A percentile compares a stretch with the other conserved stretches of the same genome.
phyloP scores from a whole-genome alignment of 2,797 vertebrate species.

The Numenius phaeopus region DNA sequence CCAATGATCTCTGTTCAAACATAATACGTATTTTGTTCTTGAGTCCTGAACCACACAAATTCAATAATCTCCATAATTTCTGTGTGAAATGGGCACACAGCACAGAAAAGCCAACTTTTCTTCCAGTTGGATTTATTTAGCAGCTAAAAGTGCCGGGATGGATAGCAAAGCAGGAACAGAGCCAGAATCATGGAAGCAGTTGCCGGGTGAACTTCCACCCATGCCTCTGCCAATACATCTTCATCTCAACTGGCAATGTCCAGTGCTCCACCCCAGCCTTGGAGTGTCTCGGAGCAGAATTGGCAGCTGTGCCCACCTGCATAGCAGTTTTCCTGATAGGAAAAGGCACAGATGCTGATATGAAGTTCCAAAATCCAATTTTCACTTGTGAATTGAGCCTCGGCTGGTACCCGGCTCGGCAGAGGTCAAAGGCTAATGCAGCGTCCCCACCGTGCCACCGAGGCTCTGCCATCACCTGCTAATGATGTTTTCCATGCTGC shows the following conservation, averaged over 20 bases:
- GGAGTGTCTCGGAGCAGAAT: neutral
- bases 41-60: neutral
- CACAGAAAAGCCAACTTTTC: neutral
- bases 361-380: neutral
- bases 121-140: neutral
- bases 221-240: neutral
- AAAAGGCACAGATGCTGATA: neutral
- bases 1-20: neutral
- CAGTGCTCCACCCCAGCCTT: neutral
- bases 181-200: neutral
- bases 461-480: neutral
- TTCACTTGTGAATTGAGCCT: neutral
- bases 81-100: neutral
- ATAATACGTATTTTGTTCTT: neutral
- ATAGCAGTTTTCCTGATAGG: neutral
- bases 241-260: neutral
- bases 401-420: neutral
- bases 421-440: neutral
- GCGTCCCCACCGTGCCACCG: neutral
- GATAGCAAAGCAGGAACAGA: neutral
- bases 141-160: neutral
- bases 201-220: neutral
- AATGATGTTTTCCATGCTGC: neutral
- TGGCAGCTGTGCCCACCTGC: neutral
- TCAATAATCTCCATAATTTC: neutral